A percentile compares a stretch with the other conserved stretches of the same genome.
These are phyloP conservation scores for Thamnophis sirtalis DNA, from an alignment of 2,113 vertebrate species.

Conservation along the genomic window DNA sequence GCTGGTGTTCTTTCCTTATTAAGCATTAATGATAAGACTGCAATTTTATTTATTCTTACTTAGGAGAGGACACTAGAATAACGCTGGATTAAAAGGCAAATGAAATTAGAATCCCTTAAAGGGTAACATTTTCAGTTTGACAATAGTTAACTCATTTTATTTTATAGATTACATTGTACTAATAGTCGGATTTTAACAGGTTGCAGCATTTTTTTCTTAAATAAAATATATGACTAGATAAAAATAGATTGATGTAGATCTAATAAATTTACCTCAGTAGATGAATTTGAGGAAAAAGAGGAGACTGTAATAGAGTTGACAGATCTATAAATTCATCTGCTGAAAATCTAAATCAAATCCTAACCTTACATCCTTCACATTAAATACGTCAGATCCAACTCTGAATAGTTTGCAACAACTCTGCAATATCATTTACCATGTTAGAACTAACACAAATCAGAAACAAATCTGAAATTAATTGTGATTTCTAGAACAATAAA, in stretches of 20 bases:
- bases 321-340: neutral
- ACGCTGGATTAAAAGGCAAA: neutral
- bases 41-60: neutral
- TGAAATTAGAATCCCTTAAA: neutral
- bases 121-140: neutral
- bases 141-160: neutral
- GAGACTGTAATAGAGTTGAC: neutral
- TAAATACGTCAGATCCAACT: neutral
- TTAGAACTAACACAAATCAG: neutral
- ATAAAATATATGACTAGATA: neutral
- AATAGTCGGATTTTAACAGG: neutral
- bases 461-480: neutral
- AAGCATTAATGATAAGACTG: neutral
- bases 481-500: neutral
- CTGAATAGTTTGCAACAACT: neutral
- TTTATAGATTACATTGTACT: neutral
- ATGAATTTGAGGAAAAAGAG: neutral
- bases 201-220: neutral
- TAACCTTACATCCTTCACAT: neutral
- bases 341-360: neutral
- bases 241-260: neutral
- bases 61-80: neutral
- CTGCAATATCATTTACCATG: neutral
- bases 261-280: neutral
- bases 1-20: neutral